Base-by-base conservation (phyloP, 2,113 vertebrate genomes). In the Sceloporus tristichus region DNA sequence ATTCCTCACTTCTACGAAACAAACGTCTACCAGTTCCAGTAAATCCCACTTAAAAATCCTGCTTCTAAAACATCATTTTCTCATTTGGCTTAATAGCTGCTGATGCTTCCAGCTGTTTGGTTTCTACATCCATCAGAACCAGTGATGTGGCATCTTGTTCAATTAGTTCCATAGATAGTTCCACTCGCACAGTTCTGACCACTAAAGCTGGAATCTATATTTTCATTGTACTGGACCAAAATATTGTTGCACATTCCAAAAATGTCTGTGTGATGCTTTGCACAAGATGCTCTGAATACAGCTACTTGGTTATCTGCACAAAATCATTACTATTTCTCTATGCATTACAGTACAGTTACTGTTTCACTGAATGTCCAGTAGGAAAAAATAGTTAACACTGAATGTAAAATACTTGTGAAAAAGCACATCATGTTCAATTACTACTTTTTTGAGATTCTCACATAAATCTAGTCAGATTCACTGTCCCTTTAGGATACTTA, bases 111-210 rank as follows among this genome's bases (percentile, higher is more conserved):
- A 19, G 34, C 6, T 25, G 18, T 42, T 80, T 74, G 53, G 34
- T 54, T 80, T 54, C n/a, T 27, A 27, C 53, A 25, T 56, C 34
- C 48, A 59, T 74, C 73, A 87, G 80, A 80, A 56, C 40, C 29
- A 27, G 34, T 71, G 53, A 56, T 27, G 34, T 27, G 54, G 85
- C 80, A 80, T 71, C n/a, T 13, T 59, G 13, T 80, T 56, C 48
- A 59, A 80, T 87, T 71, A 40, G 40, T 25, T 70, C 68, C 66
- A 73, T 62, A 25, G 68, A 59, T 74, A 59, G 38, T 80, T 79
- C 14, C 48, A 79, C 48, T 53, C 71, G 59, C 23, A 19, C 14
- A 38, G 25, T 34, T n/a, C n/a, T 38, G 34, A 42, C 29, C 48
- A 73, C 42, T 25, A 79, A 38, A n/a, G 23, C n/a, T 48, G 54